Conservation (phyloP, 2,797 vertebrate genomes). For the Amblyopsis hoosieri region DNA sequence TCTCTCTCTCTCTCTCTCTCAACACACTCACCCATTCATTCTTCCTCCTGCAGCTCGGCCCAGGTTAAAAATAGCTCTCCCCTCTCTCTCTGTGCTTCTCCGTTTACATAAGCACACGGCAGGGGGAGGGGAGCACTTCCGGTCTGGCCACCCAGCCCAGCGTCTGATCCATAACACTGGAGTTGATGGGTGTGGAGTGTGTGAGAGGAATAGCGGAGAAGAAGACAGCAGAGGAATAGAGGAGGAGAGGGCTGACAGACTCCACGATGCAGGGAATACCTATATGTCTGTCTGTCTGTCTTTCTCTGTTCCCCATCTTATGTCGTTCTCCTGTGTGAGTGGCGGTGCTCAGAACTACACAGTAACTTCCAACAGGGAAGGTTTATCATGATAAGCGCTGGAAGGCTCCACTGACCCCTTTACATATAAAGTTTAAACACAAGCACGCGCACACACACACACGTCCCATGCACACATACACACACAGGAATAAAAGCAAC, state of each 20-base stretch:
- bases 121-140: conserved; percentile 79
- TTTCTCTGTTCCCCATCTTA: conserved; percentile 19
- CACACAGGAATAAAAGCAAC: neutral
- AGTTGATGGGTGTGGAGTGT: conserved; percentile 55
- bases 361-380: conserved; percentile 23
- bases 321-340: conserved; percentile 9
- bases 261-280: conserved; percentile 56
- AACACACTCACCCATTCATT: conserved; percentile 73
- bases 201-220: conserved; percentile 10
- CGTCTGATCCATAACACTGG: conserved; percentile 71
- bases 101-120: conserved; percentile 81
- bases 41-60: conserved; percentile 71
- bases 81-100: conserved; percentile 72
- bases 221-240: neutral
- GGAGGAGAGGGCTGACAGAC: conserved; percentile 11
- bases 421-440: conserved; percentile 1
- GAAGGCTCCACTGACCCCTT: neutral
- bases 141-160: conserved; percentile 76
- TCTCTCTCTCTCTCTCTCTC: conserved; percentile 25
- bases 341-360: neutral
- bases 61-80: conserved; percentile 82
- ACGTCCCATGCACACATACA: neutral
- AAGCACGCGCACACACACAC: conserved; percentile 5
- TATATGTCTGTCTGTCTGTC: conserved; percentile 15
- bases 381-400: conserved; percentile 15